Percentiles rank a stretch among this genome's conserved stretches.
Evolutionary conservation across 2,113 vertebrate species (phyloP).

Genomic region (Pangasianodon hypophthalmus): DNA sequence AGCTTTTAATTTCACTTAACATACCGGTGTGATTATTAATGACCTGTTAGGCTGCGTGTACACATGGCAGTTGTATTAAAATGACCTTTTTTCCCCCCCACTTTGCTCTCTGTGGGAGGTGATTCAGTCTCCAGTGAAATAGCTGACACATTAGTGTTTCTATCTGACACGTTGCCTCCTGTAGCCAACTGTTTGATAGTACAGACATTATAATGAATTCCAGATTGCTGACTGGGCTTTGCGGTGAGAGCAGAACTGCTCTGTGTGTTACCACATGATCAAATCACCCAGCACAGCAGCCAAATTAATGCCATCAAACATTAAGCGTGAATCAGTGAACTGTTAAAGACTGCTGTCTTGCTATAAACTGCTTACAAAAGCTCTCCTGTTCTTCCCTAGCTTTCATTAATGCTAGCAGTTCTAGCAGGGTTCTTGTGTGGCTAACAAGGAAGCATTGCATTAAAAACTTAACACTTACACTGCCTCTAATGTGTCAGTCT

Average conservation of each 20-base stretch:
- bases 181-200: slow-evolving; percentile 78
- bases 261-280: slow-evolving; percentile 61
- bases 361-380: slow-evolving; percentile 16
- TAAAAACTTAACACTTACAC: background rate
- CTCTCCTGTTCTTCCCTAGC: background rate
- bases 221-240: slow-evolving; percentile 79
- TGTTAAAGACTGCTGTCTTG: slow-evolving; percentile 38
- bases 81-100: slow-evolving; percentile 16
- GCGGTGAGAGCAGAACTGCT: slow-evolving; percentile 51
- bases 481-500: background rate
- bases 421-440: background rate
- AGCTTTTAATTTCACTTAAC: background rate
- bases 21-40: background rate
- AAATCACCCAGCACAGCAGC: slow-evolving; percentile 58
- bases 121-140: slow-evolving; percentile 70
- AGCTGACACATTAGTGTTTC: slow-evolving; percentile 77
- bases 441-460: background rate
- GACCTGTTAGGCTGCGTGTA: background rate
- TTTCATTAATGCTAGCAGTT: background rate
- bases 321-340: slow-evolving; percentile 55
- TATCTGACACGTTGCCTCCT: slow-evolving; percentile 62
- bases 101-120: background rate
- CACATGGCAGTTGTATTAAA: background rate
- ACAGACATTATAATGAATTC: slow-evolving; percentile 83
- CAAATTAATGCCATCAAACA: slow-evolving; percentile 68